Evolutionary conservation across 1,140 invertebrate genomes (phyloP).

Genomic region (Varroa destructor): DNA sequence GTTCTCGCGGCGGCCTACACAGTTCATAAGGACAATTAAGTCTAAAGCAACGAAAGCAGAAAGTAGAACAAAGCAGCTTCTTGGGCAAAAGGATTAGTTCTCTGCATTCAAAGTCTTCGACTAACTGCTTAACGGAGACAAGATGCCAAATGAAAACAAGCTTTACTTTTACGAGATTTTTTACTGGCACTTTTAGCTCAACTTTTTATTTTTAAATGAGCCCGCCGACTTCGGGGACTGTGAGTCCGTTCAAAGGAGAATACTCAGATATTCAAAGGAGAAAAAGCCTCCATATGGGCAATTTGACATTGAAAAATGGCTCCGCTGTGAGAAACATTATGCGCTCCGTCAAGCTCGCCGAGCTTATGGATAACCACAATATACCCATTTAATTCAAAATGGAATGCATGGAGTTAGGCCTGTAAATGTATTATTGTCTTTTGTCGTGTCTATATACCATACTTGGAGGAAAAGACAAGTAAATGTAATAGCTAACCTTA

Average conservation of each 20-base stretch:
- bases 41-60: slow-evolving; percentile 38
- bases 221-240: background rate
- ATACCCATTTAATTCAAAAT: background rate
- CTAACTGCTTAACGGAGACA: background rate
- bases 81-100: background rate
- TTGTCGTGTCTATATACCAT: no score
- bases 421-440: no score
- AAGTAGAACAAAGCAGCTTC: background rate
- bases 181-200: no score
- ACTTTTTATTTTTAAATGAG: no score
- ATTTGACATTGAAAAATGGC: slow-evolving; percentile 50
- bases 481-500: no score
- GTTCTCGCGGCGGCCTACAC: slow-evolving; percentile 40
- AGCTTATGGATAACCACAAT: slow-evolving; percentile 46
- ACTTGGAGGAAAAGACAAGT: no score
- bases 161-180: no score
- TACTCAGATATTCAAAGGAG: slow-evolving; percentile 37
- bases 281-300: slow-evolving; percentile 59
- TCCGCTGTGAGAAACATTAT: slow-evolving; percentile 57
- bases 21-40: slow-evolving; percentile 36
- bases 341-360: slow-evolving; percentile 60
- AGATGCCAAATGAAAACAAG: background rate
- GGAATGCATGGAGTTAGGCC: no score
- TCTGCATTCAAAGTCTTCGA: background rate
- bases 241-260: background rate